A percentile compares a stretch with the other conserved stretches of the same genome.
phyloP scores from a whole-genome alignment of 2,888 invertebrate genomes.

The Mimachlamys varia region DNA sequence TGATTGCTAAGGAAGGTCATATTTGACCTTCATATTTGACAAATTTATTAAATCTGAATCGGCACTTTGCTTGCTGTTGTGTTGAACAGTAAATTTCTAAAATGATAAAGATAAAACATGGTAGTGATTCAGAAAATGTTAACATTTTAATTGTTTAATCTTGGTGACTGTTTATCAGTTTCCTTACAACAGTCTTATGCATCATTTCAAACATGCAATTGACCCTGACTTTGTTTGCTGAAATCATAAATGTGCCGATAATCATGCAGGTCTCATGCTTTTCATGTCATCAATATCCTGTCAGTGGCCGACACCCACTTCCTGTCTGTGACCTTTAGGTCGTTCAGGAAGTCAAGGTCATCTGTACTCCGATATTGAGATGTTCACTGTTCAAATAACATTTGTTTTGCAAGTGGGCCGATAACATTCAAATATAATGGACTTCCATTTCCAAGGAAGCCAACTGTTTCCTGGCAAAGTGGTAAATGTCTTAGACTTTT shows the following conservation, averaged over 20 bases:
- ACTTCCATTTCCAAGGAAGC: background rate
- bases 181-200: background rate
- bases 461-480: background rate
- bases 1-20: no score
- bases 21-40: background rate
- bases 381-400: background rate
- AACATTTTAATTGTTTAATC: no score
- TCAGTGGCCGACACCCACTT: background rate
- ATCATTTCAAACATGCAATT: background rate
- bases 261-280: background rate
- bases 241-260: background rate
- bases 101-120: background rate
- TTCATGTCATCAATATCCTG: background rate
- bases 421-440: conserved; percentile 12
- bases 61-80: background rate
- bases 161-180: no score
- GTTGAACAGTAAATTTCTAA: no score
- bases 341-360: background rate
- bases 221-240: background rate
- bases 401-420: background rate
- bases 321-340: background rate
- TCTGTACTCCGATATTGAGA: background rate
- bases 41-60: background rate
- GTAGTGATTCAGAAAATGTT: background rate
- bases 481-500: background rate